A percentile compares a stretch with the other conserved stretches of the same genome.
Evolutionary conservation across 1,140 invertebrate genomes (phyloP).

Genomic region (Dreissena polymorpha): DNA sequence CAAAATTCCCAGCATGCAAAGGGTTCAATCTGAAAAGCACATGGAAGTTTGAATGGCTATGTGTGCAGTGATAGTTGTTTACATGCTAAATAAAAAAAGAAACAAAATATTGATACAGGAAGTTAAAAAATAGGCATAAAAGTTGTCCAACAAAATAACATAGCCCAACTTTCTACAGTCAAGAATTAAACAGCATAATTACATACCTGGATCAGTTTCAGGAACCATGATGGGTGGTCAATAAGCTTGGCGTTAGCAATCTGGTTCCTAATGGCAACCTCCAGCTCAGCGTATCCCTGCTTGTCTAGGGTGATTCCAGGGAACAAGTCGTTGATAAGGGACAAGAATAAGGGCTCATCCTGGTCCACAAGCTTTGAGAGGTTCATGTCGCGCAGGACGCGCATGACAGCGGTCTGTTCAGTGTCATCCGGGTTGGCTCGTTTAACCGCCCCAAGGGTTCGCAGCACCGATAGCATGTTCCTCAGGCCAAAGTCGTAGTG

Average conservation of each 20-base stretch:
- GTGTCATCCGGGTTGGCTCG: conserved; percentile 93
- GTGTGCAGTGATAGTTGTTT: no score
- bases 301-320: conserved; percentile 96
- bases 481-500: conserved; percentile 98
- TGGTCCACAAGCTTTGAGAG: conserved; percentile 97
- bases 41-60: no score
- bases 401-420: conserved; percentile 97
- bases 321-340: conserved; percentile 96
- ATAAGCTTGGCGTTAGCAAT: conserved; percentile 84
- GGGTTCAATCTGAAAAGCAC: no score
- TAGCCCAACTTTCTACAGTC: no score
- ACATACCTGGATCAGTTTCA: conserved; percentile 94
- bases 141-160: no score
- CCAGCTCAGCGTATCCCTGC: conserved; percentile 90
- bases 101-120: no score
- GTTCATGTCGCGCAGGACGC: conserved; percentile 98
- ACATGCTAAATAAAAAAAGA: no score
- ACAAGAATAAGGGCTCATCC: conserved; percentile 97
- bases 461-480: conserved; percentile 96
- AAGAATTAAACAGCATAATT: conserved; percentile 3
- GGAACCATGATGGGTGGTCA: conserved; percentile 95
- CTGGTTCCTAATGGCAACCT: conserved; percentile 74
- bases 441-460: conserved; percentile 95
- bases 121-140: no score
- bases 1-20: no score